Conservation (phyloP, 2,888 invertebrate species). For the Drosophila subquinaria region DNA sequence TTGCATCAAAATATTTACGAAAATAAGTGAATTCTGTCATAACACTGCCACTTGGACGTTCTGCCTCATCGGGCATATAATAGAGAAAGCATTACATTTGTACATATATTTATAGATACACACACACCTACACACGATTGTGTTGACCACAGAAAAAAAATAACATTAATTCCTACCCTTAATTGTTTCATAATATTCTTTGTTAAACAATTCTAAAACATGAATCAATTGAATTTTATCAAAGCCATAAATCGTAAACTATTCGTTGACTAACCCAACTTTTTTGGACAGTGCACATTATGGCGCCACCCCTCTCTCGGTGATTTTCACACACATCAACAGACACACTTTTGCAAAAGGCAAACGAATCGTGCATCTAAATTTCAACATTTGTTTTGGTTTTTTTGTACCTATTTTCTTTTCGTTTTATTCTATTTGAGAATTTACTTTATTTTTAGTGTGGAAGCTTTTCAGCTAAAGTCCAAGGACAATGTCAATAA, state of each 20-base stretch:
- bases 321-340: conserved; percentile 17
- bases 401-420: conserved; percentile 21
- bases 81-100: conserved; percentile 20
- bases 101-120: conserved; percentile 16
- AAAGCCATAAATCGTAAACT: background rate
- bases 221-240: conserved; percentile 21
- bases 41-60: conserved; percentile 38
- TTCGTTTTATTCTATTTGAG: conserved; percentile 51
- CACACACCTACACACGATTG: conserved; percentile 2
- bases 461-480: conserved; percentile 71
- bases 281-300: conserved; percentile 28
- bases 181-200: conserved; percentile 7
- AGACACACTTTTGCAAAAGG: conserved; percentile 30
- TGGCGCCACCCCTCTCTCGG: conserved; percentile 4
- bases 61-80: conserved; percentile 25
- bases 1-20: conserved; percentile 85
- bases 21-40: conserved; percentile 35
- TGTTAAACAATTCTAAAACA: conserved; percentile 20
- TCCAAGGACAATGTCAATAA: conserved; percentile 78
- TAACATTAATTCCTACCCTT: background rate
- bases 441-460: conserved; percentile 80
- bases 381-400: conserved; percentile 41
- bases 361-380: conserved; percentile 39
- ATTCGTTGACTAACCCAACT: conserved; percentile 16
- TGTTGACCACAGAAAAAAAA: conserved; percentile 7